Conservation (phyloP, 2,113 vertebrate species). For the Misgurnus mizolepis region DNA sequence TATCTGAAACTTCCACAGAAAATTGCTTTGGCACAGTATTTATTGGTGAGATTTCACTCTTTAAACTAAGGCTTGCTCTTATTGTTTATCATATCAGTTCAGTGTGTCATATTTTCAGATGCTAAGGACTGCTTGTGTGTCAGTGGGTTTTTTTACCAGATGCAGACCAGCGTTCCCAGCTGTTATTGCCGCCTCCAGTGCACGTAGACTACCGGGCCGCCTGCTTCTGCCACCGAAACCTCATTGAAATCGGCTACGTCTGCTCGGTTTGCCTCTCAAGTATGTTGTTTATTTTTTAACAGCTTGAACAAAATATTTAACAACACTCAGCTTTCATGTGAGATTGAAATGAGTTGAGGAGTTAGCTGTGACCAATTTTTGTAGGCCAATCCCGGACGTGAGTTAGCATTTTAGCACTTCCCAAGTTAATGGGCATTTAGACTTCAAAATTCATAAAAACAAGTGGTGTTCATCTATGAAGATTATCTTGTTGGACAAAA, state of each 20-base stretch:
- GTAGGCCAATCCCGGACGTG: too few species aligned
- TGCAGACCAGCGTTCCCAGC: slow-evolving; percentile 87
- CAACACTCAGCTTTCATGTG: too few species aligned
- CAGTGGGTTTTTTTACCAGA: slow-evolving; percentile 98
- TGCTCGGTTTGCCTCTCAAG: slow-evolving; percentile 97
- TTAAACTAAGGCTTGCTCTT: too few species aligned
- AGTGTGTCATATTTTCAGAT: not conserved
- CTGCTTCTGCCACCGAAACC: slow-evolving; percentile 95
- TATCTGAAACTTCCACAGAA: slow-evolving; percentile 93
- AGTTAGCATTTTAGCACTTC: too few species aligned
- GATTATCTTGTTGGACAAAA: too few species aligned
- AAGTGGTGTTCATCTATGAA: too few species aligned
- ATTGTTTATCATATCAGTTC: not conserved
- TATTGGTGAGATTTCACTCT: slow-evolving; percentile 81
- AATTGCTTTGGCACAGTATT: slow-evolving; percentile 88
- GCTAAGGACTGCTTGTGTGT: slow-evolving; percentile 17
- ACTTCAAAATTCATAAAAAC: too few species aligned
- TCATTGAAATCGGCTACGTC: slow-evolving; percentile 97
- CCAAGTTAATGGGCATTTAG: too few species aligned
- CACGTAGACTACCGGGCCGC: slow-evolving; percentile 97
- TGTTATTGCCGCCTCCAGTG: slow-evolving; percentile 86
- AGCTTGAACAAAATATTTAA: too few species aligned
- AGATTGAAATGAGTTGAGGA: too few species aligned
- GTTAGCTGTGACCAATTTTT: too few species aligned
- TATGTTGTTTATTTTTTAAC: slow-evolving; percentile 73